These are phyloP conservation scores for Zaprionus davidi DNA, from an alignment of 1,140 invertebrate genomes.

Conservation along the genomic window DNA sequence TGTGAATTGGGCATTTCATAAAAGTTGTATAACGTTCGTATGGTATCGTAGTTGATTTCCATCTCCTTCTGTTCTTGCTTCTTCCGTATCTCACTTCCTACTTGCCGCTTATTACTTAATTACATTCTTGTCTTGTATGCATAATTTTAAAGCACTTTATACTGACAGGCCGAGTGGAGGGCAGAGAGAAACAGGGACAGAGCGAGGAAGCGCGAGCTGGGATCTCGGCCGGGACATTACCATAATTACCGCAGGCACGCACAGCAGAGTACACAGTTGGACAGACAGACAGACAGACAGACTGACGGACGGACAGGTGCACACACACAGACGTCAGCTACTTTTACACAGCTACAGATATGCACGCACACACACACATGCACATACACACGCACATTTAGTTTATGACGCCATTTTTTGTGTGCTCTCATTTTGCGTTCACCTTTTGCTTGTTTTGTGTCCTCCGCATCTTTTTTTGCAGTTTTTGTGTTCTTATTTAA, in stretches of 20 bases:
- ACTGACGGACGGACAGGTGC: constrained; percentile 26
- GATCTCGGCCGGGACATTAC: constrained; percentile 60
- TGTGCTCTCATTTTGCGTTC: constrained; percentile 49
- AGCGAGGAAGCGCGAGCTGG: constrained; percentile 4
- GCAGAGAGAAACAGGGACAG: constrained; percentile 15
- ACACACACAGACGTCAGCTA: constrained; percentile 12
- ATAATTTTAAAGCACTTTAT: constrained; percentile 66
- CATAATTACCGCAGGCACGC: constrained; percentile 69
- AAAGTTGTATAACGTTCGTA: constrained; percentile 7
- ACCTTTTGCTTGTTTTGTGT: constrained; percentile 25
- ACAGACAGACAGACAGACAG: constrained; percentile 37
- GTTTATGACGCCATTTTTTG: constrained; percentile 57
- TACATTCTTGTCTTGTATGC: constrained; percentile 71
- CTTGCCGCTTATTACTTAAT: constrained; percentile 64
- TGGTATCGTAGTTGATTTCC: background rate
- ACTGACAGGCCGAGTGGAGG: constrained; percentile 41
- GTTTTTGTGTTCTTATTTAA: constrained; percentile 32
- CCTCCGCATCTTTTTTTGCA: background rate
- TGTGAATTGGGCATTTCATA: constrained; percentile 33
- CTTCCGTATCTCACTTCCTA: constrained; percentile 3
- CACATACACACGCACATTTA: constrained; percentile 29
- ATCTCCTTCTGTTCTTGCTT: background rate
- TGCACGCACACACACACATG: constrained; percentile 31
- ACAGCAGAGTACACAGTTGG: constrained; percentile 37
- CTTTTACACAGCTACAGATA: background rate